phyloP scores from a whole-genome alignment of 2,888 invertebrate genomes.

The Gastracanthus pulcherrimus region DNA sequence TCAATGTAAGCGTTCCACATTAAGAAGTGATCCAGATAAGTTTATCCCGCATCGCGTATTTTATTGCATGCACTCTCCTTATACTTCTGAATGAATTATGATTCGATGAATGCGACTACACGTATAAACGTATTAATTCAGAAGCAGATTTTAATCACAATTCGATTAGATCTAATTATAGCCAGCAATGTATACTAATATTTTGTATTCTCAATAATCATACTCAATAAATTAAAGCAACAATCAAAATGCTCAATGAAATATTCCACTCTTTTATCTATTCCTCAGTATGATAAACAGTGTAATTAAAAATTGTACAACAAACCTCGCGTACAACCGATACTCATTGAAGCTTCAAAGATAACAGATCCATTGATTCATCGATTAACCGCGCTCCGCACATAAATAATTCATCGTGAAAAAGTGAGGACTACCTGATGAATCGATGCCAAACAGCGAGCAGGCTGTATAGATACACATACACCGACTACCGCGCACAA shows the following conservation, averaged over 20 bases:
- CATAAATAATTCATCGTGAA: conserved; percentile 27
- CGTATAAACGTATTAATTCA: background rate
- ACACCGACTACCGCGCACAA: no score
- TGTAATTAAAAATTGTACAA: background rate
- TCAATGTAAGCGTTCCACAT: background rate
- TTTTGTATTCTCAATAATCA: background rate
- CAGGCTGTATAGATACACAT: no score
- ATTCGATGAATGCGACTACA: background rate
- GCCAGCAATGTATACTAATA: background rate
- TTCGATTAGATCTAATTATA: background rate
- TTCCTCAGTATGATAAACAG: no score
- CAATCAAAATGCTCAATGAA: no score
- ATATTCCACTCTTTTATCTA: no score
- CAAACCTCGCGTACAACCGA: no score
- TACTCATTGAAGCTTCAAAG: background rate
- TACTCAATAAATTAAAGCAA: background rate
- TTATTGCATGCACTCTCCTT: background rate
- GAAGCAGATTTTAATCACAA: background rate
- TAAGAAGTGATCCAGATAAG: background rate
- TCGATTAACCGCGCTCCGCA: background rate
- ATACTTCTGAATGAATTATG: background rate
- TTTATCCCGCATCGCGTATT: background rate
- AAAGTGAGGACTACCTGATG: background rate
- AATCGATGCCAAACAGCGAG: background rate
- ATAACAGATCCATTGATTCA: background rate